These are phyloP conservation scores for Ostrea denselamellosa DNA, from an alignment of 1,140 invertebrate genomes.

Conservation along the genomic window DNA sequence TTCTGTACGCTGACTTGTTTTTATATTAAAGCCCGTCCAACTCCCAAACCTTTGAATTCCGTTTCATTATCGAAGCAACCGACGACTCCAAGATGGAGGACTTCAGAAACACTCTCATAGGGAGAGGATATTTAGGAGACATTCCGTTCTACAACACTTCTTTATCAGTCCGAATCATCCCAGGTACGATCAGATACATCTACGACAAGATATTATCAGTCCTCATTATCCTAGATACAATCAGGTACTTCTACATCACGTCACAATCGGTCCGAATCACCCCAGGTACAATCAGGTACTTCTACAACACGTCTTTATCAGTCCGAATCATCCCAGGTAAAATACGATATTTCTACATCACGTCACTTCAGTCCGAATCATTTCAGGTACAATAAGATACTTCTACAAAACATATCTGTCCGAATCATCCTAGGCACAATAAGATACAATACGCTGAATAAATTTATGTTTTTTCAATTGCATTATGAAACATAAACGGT, in stretches of 20 bases:
- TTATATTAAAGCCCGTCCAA: not conserved
- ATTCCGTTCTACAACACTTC: conserved; percentile 17
- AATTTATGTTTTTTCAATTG: no score
- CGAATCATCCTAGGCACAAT: no score
- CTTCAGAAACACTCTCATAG: not conserved
- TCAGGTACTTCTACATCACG: not conserved
- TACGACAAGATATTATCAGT: not conserved
- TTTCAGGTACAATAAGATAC: not conserved
- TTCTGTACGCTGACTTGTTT: not conserved
- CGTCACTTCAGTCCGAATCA: not conserved
- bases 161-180: conserved; percentile 3
- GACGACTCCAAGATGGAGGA: not conserved
- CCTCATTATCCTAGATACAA: not conserved
- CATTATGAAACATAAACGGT: no score
- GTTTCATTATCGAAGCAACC: not conserved
- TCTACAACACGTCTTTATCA: conserved; percentile 1
- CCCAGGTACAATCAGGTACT: not conserved
- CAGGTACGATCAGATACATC: not conserved
- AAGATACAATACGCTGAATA: no score
- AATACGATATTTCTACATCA: not conserved
- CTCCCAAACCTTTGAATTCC: not conserved
- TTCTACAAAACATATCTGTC: no score
- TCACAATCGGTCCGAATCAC: not conserved
- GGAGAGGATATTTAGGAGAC: not conserved
- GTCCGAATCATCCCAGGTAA: not conserved